Base-by-base conservation (phyloP, 2,113 vertebrate genomes). In the Lepus americanus region DNA sequence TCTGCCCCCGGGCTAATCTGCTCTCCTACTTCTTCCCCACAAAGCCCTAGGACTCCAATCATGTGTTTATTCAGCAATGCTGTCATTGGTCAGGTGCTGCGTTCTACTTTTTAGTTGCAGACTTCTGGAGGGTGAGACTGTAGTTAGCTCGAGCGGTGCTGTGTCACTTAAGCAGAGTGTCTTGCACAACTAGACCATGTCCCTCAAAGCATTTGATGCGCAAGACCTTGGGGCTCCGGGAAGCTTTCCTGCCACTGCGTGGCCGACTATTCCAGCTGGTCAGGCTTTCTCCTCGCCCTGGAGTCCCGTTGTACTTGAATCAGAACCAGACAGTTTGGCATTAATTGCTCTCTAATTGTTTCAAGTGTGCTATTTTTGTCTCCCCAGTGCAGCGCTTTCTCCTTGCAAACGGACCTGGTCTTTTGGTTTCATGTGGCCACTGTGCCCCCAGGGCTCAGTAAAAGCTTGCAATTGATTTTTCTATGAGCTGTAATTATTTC, bases 321-420 rank as follows among this genome's bases (percentile, higher is more conserved):
- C 83, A 76, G 70, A 74, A 88, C 33, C 86, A 90, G 88, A 80
- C 64, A 9, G 73, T 53, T 89, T 89, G 76, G 80, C n/a, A 63
- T 77, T 86, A 97, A 95, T 92, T 96, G 96, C 63, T 94, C 91
- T 84, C 89, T 95, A 93, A 96, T 94, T 93, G 87, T 94, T 95
- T 95, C 87, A 76, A 92, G 90, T 36, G 53, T 39, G 83, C 83
- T 96, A 96, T 95, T 95, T 97, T 94, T 95, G 80, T 91, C 89
- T 94, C 70, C 20, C 16, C 6, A 33, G 86, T 23, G 20, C 44
- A 44, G 51, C 27, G 80, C 77, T 53, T 70, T 36, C 64, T 70
- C 44, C 59, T 85, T 95, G 86, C 82, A 92, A 29, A 90, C 2
- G 9, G 55, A 36, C 80, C 90, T 70, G 53, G 63, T 22, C 55